A percentile compares a stretch with the other conserved stretches of the same genome.
Evolutionary conservation across 2,113 vertebrate genomes (phyloP).

Genomic region (Phasianus colchicus): DNA sequence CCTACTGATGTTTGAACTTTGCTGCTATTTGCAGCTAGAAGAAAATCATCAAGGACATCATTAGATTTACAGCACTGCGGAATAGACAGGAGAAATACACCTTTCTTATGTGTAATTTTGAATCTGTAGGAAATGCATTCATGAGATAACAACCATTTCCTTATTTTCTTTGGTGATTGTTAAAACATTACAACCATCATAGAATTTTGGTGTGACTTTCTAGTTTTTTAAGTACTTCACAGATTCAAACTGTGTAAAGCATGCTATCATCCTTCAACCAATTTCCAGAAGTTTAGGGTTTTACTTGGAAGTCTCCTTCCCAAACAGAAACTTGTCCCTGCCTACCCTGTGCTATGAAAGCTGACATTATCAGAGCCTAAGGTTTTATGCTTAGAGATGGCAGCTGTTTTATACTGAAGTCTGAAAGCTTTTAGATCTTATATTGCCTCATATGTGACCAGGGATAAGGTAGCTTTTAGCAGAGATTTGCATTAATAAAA

Average conservation of each 20-base stretch:
- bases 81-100: not conserved
- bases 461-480: conserved; percentile 52
- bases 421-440: conserved; percentile 46
- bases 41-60: not conserved
- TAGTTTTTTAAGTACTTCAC: not conserved
- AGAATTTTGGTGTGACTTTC: not conserved
- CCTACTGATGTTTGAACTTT: not conserved
- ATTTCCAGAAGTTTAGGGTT: not conserved
- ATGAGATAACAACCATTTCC: not conserved
- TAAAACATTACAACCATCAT: not conserved
- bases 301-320: not conserved
- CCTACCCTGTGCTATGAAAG: not conserved
- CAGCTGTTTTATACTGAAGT: not conserved
- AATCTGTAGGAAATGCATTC: not conserved
- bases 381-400: conserved; percentile 10
- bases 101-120: not conserved
- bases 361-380: conserved; percentile 2
- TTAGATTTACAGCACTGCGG: not conserved
- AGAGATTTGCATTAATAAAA: conserved; percentile 65
- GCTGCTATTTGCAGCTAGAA: not conserved
- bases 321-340: not conserved
- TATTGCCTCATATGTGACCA: conserved; percentile 15
- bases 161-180: not conserved
- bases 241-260: not conserved
- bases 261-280: not conserved